Conservation (phyloP, 2,113 vertebrate genomes). For the Dipodomys ordii region DNA sequence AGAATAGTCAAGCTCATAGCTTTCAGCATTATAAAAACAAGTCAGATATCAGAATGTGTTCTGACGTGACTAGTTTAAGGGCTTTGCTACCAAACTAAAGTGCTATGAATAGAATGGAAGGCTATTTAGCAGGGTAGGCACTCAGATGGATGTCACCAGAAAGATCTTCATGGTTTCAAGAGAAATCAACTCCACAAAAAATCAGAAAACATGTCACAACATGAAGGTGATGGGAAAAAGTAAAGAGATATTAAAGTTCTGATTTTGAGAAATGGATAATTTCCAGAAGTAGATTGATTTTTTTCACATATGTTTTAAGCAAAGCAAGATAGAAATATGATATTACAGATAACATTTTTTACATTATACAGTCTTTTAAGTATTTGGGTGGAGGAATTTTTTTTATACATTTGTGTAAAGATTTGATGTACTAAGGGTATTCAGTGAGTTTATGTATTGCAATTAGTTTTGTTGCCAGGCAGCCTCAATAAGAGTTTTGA, state of each 20-base stretch:
- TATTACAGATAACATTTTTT: background rate
- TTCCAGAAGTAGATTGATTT: conserved; percentile 12
- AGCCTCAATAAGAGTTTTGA: conserved; percentile 68
- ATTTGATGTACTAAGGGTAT: conserved; percentile 72
- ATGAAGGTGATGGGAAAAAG: background rate
- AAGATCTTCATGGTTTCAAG: conserved; percentile 56
- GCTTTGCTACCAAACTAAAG: background rate
- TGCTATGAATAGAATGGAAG: fast-evolving
- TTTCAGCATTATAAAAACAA: conserved; percentile 51
- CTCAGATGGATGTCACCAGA: background rate
- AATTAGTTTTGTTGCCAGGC: conserved; percentile 79
- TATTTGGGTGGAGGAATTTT: conserved; percentile 44
- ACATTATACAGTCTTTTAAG: background rate
- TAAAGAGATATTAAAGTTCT: background rate
- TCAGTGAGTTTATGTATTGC: conserved; percentile 44
- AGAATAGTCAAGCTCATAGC: conserved; percentile 2
- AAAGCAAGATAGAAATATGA: background rate
- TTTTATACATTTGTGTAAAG: conserved; percentile 61
- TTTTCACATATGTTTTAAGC: background rate
- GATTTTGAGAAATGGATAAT: conserved; percentile 32
- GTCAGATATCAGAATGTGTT: background rate
- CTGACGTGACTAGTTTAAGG: background rate
- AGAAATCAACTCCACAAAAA: conserved; percentile 43
- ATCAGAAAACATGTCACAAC: background rate
- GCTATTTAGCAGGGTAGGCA: background rate